Percentiles rank a stretch among this genome's conserved stretches.
These are phyloP conservation scores for Xenopus petersii DNA, from an alignment of 2,797 vertebrate species.

Conservation along the genomic window DNA sequence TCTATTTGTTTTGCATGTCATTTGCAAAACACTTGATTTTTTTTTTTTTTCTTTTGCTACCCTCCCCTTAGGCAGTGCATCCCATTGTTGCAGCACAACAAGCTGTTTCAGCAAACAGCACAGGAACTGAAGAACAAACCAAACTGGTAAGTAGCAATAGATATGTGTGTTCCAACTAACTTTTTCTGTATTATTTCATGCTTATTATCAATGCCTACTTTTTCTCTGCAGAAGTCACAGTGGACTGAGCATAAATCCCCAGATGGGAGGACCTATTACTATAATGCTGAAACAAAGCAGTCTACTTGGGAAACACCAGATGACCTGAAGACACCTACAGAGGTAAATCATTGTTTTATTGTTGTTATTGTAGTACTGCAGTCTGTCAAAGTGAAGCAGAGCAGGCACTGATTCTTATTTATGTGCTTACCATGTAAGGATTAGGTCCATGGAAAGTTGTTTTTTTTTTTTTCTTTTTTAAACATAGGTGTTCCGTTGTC, in stretches of 20 bases:
- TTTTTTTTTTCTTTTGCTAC: not conserved
- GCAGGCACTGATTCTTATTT: not conserved
- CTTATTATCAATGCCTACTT: not conserved
- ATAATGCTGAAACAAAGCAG: constrained; percentile 97
- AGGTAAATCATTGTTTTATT: constrained; percentile 69
- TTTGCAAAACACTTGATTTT: too few species aligned
- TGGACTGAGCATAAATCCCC: constrained; percentile 98
- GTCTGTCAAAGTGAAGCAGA: not conserved
- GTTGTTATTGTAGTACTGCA: not conserved
- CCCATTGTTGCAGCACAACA: constrained; percentile 60
- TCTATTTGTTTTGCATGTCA: too few species aligned
- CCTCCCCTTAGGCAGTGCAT: constrained; percentile 53
- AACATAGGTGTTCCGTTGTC: too few species aligned
- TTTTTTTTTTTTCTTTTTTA: too few species aligned
- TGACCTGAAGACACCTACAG: constrained; percentile 93
- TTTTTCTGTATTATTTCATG: not conserved
- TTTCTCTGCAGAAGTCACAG: constrained; percentile 78
- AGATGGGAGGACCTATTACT: constrained; percentile 95
- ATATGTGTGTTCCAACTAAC: not conserved
- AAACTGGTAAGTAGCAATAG: constrained; percentile 67
- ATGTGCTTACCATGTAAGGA: not conserved
- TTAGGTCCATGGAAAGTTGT: too few species aligned
- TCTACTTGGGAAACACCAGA: constrained; percentile 98
- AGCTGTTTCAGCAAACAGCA: constrained; percentile 69
- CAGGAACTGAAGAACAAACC: constrained; percentile 74